phyloP scores from a whole-genome alignment of 2,797 vertebrate species.

The Microctenopoma lineatum region DNA sequence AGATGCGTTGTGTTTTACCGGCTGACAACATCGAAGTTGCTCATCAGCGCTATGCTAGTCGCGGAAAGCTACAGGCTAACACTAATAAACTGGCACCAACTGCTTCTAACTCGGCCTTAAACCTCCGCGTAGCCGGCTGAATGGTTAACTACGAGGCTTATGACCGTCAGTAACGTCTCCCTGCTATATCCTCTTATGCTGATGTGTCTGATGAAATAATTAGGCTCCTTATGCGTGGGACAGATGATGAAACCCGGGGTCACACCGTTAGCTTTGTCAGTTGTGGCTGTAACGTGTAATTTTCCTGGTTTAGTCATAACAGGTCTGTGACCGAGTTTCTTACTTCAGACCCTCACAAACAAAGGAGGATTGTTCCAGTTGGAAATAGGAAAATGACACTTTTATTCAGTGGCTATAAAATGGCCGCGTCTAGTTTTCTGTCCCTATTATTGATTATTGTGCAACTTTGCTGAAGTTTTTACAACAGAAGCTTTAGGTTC shows the following conservation, averaged over 20 bases:
- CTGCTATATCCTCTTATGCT: conserved; percentile 32
- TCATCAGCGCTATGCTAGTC: not conserved
- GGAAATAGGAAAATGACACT: not conserved
- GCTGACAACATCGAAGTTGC: conserved; percentile 26
- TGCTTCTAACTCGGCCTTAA: not conserved
- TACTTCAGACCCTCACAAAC: conserved; percentile 10
- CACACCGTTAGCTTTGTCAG: conserved; percentile 19
- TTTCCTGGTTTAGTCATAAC: conserved; percentile 2
- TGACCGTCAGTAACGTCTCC: not conserved
- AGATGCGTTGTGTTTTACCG: not conserved
- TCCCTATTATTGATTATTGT: not conserved
- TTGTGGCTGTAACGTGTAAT: not conserved
- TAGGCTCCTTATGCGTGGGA: not conserved
- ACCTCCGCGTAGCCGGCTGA: not conserved
- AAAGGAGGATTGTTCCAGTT: conserved; percentile 36
- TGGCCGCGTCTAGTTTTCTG: not conserved
- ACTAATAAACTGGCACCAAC: not conserved
- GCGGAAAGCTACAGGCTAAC: conserved; percentile 18
- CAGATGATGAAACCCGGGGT: conserved; percentile 28
- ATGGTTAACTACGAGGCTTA: conserved; percentile 10
- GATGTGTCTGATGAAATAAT: conserved; percentile 23
- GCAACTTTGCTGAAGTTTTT: not conserved
- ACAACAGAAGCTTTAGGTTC: not conserved
- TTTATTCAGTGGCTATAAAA: not conserved
- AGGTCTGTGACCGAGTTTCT: conserved; percentile 9